phyloP scores from a whole-genome alignment of 1,140 invertebrate species.

The Drosophila malerkotliana region DNA sequence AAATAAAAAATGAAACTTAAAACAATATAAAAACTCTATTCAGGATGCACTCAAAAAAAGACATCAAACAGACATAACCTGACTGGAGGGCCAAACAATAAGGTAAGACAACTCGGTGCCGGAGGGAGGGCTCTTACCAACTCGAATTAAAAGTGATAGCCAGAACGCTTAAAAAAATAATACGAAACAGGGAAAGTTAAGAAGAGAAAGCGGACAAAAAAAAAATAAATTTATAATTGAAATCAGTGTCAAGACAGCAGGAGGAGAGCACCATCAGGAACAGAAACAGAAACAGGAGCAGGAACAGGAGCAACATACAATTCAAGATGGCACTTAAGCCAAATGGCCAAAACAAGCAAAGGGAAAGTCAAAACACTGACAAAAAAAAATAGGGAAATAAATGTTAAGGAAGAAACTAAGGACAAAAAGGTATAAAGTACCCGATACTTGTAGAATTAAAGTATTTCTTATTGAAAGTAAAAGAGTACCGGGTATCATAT shows the following conservation, averaged over 20 bases:
- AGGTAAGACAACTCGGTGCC: not conserved
- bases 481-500: too few relatives aligned
- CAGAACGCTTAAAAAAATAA: conserved; percentile 16
- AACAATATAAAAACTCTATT: not conserved
- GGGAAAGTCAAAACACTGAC: not conserved
- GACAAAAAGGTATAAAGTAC: too few relatives aligned
- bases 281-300: conserved; percentile 6
- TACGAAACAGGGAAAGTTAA: conserved; percentile 6
- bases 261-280: conserved; percentile 1
- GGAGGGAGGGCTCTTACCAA: conserved; percentile 59
- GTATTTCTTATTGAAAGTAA: not conserved
- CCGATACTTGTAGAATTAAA: not conserved
- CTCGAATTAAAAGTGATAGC: conserved; percentile 72
- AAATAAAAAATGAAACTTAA: not conserved
- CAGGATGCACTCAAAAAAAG: not conserved
- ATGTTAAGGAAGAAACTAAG: too few relatives aligned
- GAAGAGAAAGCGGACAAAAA: conserved; percentile 17
- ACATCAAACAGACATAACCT: conserved; percentile 14
- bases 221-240: conserved; percentile 78
- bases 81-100: conserved; percentile 3
- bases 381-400: not conserved
- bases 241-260: conserved; percentile 72
- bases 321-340: conserved; percentile 57
- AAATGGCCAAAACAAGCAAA: conserved; percentile 39
- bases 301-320: conserved; percentile 23